These are phyloP conservation scores for Sebastes goodei DNA, from an alignment of 2,797 vertebrate species.

Conservation along the genomic window DNA sequence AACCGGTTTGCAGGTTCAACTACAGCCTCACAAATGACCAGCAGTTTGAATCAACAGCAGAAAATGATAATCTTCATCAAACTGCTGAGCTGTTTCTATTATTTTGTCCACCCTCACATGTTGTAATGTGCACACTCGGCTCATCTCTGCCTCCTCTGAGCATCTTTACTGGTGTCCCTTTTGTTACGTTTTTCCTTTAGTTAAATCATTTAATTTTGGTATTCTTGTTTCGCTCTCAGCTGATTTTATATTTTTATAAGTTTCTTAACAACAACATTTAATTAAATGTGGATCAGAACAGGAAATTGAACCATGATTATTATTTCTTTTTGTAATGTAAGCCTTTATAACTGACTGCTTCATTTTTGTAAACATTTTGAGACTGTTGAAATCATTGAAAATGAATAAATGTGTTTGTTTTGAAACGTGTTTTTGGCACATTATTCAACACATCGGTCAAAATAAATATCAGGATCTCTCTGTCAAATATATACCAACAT, in stretches of 20 bases:
- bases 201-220: not conserved
- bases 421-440: not conserved
- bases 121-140: not conserved
- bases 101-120: constrained; percentile 1
- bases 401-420: constrained; percentile 30
- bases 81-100: not conserved
- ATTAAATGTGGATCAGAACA: not conserved
- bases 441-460: not conserved
- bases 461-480: not conserved
- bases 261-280: not conserved
- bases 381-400: not conserved
- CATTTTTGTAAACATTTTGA: constrained; percentile 32
- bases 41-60: not conserved
- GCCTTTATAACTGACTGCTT: not conserved
- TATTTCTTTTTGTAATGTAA: not conserved
- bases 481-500: not conserved
- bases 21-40: not conserved
- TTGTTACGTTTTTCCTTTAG: not conserved
- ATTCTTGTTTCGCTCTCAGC: not conserved
- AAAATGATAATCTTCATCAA: not conserved
- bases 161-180: not conserved
- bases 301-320: not conserved
- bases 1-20: not conserved
- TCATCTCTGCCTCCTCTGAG: not conserved
- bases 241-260: constrained; percentile 46